These are phyloP conservation scores for Ibidorhyncha struthersii DNA, from an alignment of 2,113 vertebrate genomes.

Conservation along the genomic window DNA sequence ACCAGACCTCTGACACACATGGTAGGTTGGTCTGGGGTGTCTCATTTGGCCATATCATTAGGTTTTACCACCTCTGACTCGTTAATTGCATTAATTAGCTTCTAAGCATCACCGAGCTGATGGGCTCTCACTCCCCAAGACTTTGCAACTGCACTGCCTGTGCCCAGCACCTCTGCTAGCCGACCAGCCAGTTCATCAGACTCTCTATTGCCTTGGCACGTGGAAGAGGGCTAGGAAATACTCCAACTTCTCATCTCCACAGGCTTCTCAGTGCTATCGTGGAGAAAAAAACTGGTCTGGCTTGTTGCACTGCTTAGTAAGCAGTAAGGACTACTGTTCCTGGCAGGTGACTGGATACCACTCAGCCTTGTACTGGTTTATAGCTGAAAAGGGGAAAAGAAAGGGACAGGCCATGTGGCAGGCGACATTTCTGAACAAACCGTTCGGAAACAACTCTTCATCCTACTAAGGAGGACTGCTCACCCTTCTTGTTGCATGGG, in stretches of 20 bases:
- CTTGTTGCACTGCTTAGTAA: not conserved
- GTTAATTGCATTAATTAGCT: not conserved
- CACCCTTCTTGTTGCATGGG: not conserved
- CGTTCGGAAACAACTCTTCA: not conserved
- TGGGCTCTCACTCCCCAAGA: not conserved
- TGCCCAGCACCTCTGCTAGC: not conserved
- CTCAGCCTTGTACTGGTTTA: not conserved
- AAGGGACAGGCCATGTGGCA: not conserved
- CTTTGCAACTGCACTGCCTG: not conserved
- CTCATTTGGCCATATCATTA: not conserved
- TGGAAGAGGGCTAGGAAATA: not conserved
- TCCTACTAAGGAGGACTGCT: not conserved
- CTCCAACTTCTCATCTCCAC: not conserved
- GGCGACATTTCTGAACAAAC: not conserved
- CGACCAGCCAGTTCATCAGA: not conserved
- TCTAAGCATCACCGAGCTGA: not conserved
- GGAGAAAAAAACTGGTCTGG: not conserved
- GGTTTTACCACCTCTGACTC: not conserved
- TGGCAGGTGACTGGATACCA: not conserved
- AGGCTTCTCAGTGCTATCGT: not conserved
- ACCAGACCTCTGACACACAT: not conserved
- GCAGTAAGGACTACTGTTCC: not conserved
- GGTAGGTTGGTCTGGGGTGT: not conserved
- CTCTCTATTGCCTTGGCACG: not conserved
- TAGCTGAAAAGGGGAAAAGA: not conserved